Evolutionary conservation across 2,113 vertebrate genomes (phyloP).

Genomic region (Phylloscopus whistleri): DNA sequence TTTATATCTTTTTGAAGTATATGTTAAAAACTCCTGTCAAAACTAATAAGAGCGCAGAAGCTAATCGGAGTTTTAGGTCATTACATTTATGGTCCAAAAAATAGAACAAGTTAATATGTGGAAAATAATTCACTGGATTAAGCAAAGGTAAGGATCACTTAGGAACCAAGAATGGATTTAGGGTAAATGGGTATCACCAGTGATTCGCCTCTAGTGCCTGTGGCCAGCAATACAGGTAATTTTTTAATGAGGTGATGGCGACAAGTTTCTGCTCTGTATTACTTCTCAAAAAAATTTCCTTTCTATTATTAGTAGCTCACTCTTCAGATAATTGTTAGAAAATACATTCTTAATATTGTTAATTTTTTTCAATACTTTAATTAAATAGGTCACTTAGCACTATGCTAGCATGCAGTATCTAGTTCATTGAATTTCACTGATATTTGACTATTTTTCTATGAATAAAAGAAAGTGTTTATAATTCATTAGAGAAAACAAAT

Average conservation of each 20-base stretch:
- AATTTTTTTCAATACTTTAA: background rate
- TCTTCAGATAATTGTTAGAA: background rate
- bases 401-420: background rate
- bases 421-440: background rate
- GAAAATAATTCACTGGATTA: background rate
- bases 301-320: background rate
- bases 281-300: background rate
- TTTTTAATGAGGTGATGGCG: background rate
- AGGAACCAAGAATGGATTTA: background rate
- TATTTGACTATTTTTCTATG: background rate
- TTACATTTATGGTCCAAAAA: background rate
- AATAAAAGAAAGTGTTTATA: background rate
- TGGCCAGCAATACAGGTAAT: background rate
- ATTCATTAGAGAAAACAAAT: background rate
- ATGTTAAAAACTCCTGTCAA: background rate
- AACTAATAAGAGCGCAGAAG: background rate
- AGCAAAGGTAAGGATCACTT: background rate
- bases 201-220: background rate
- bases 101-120: background rate
- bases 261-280: background rate
- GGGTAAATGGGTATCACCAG: background rate
- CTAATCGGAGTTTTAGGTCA: fast-evolving
- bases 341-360: background rate
- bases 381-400: background rate
- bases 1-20: background rate